phyloP scores from a whole-genome alignment of 1,140 invertebrate species.

The Dreissena polymorpha region DNA sequence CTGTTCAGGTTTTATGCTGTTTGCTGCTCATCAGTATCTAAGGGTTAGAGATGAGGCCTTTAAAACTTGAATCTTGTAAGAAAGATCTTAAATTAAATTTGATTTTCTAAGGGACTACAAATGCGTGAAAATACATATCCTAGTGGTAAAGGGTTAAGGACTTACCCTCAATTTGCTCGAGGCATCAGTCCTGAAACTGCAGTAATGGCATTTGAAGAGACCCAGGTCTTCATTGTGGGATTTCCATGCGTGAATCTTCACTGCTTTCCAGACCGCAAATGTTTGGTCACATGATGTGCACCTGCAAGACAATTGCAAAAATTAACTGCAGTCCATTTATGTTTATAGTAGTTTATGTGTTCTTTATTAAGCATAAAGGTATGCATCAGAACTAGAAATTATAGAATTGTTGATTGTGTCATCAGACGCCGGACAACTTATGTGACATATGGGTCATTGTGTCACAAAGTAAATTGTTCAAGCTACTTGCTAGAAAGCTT shows the following conservation, averaged over 20 bases:
- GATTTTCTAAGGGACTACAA: too few species aligned
- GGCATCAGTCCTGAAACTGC: conserved; percentile 42
- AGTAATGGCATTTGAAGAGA: conserved; percentile 22
- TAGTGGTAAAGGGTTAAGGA: too few species aligned
- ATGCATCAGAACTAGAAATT: neutral
- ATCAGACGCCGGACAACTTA: too few species aligned
- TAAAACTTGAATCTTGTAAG: too few species aligned
- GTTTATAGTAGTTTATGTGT: too few species aligned
- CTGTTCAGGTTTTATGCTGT: too few species aligned
- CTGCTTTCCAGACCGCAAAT: conserved; percentile 27
- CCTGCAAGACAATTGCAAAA: conserved; percentile 14
- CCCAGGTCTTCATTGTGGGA: conserved; percentile 24
- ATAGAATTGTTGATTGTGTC: neutral
- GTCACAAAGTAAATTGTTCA: neutral
- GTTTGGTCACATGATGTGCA: conserved; percentile 37
- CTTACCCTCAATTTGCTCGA: conserved; percentile 43
- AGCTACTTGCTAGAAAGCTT: neutral
- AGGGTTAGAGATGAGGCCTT: too few species aligned
- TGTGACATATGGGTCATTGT: neutral
- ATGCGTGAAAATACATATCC: too few species aligned
- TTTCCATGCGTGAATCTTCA: conserved; percentile 46
- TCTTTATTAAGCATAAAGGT: too few species aligned
- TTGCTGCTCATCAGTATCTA: too few species aligned
- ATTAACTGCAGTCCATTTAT: too few species aligned
- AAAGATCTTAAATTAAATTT: too few species aligned